Percentiles rank a stretch among this genome's conserved stretches.
These are phyloP conservation scores for Callospermophilus lateralis DNA, from an alignment of 2,113 vertebrate genomes.

Conservation along the genomic window DNA sequence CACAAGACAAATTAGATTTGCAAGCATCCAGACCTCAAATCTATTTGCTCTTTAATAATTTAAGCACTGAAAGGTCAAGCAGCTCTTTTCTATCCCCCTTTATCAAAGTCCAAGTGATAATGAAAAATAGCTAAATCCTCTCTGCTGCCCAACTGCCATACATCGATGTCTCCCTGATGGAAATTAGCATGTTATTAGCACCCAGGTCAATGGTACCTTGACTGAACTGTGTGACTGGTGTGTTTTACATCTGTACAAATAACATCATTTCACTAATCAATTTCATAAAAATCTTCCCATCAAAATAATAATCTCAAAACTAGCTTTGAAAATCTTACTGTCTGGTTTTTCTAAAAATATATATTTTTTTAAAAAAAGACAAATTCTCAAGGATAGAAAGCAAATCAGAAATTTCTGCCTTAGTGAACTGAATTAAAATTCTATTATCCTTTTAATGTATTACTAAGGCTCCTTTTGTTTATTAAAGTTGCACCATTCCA, in stretches of 20 bases:
- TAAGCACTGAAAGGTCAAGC: constrained; percentile 94
- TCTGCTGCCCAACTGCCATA: constrained; percentile 81
- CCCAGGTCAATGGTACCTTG: constrained; percentile 80
- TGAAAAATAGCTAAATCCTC: constrained; percentile 89
- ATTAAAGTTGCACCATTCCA: constrained; percentile 57
- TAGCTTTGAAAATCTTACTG: constrained; percentile 67
- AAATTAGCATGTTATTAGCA: constrained; percentile 80
- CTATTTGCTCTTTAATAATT: constrained; percentile 87
- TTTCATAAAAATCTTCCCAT: constrained; percentile 78
- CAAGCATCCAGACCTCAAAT: constrained; percentile 87
- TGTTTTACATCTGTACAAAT: constrained; percentile 77
- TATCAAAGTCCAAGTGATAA: constrained; percentile 90
- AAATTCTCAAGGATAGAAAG: constrained; percentile 60
- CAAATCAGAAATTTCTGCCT: constrained; percentile 46
- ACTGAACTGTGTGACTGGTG: constrained; percentile 70
- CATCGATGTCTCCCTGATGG: constrained; percentile 74
- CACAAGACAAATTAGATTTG: constrained; percentile 90
- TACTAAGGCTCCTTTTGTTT: constrained; percentile 69
- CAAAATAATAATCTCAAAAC: constrained; percentile 67
- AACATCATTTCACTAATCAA: constrained; percentile 79
- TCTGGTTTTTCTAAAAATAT: constrained; percentile 71
- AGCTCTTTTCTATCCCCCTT: constrained; percentile 92
- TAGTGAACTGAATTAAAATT: constrained; percentile 68
- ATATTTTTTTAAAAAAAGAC: too few species aligned
- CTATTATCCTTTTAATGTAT: constrained; percentile 68